These are phyloP conservation scores for Helicoverpa zea DNA, from an alignment of 1,140 invertebrate species.

Conservation along the genomic window DNA sequence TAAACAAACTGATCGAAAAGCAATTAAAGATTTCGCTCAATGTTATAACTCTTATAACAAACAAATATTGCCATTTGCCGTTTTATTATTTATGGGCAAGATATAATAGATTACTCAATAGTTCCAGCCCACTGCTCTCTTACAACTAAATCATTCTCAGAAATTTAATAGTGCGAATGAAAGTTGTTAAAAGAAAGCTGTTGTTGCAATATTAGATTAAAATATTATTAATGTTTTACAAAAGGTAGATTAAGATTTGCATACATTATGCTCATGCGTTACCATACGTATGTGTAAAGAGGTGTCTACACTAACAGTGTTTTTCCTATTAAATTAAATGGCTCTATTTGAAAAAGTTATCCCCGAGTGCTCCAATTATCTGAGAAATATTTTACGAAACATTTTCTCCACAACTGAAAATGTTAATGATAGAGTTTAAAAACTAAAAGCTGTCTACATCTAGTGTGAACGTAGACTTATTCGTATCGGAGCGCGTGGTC, in stretches of 20 bases:
- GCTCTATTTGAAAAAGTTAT: not conserved
- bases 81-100: slow-evolving; percentile 48
- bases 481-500: slow-evolving; percentile 45
- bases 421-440: not conserved
- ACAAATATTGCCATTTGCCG: slow-evolving; percentile 44
- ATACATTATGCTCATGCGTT: slow-evolving; percentile 48
- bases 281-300: slow-evolving; percentile 13
- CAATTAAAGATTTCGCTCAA: slow-evolving; percentile 48
- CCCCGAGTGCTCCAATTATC: not conserved
- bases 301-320: slow-evolving; percentile 1
- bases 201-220: slow-evolving; percentile 52
- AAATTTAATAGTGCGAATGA: slow-evolving; percentile 51
- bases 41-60: slow-evolving; percentile 46
- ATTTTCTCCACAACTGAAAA: not conserved
- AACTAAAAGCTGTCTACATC: not conserved
- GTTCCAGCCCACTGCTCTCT: slow-evolving; percentile 40
- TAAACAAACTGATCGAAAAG: slow-evolving; percentile 45
- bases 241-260: slow-evolving; percentile 52
- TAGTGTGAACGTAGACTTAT: slow-evolving; percentile 38
- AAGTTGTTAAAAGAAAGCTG: slow-evolving; percentile 54
- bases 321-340: no score
- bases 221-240: slow-evolving; percentile 52
- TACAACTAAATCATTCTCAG: slow-evolving; percentile 44
- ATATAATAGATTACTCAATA: slow-evolving; percentile 49
- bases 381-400: not conserved